phyloP scores from a whole-genome alignment of 2,888 invertebrate genomes.

The Limenitis camilla region DNA sequence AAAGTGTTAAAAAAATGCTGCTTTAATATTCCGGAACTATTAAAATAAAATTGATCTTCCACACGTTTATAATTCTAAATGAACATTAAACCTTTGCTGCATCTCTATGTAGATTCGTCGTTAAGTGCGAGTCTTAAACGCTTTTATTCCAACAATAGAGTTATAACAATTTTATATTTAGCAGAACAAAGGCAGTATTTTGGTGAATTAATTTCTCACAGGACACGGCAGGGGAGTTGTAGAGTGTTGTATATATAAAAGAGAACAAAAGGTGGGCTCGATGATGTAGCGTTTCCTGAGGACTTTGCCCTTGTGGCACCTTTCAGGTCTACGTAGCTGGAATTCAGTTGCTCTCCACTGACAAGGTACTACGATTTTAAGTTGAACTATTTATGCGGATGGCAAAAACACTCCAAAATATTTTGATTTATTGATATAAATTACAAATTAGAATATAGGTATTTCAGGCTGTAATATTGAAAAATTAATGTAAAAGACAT shows the following conservation, averaged over 20 bases:
- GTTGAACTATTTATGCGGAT: not conserved
- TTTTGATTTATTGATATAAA: too few relatives aligned
- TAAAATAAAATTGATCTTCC: too few relatives aligned
- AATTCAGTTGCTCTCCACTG: not conserved
- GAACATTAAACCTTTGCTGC: too few relatives aligned
- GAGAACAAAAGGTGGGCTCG: constrained; percentile 8
- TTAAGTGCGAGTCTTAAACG: not conserved
- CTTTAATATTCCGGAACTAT: too few relatives aligned
- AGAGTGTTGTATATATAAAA: not conserved
- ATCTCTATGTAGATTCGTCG: not conserved
- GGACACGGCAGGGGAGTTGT: not conserved
- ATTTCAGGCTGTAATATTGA: too few relatives aligned
- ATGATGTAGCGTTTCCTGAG: constrained; percentile 6
- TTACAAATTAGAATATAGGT: too few relatives aligned
- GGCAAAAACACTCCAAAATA: not conserved
- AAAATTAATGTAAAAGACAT: too few relatives aligned
- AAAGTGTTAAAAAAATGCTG: too few relatives aligned
- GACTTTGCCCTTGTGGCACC: constrained; percentile 9
- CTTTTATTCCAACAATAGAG: not conserved
- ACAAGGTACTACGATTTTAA: not conserved
- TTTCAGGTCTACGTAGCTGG: constrained; percentile 1
- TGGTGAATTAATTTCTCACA: not conserved
- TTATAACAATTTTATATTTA: not conserved
- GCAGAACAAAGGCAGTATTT: constrained; percentile 2
- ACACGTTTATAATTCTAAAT: too few relatives aligned